Evolutionary conservation across 2,797 vertebrate species (phyloP).

Genomic region (Carduelis carduelis): DNA sequence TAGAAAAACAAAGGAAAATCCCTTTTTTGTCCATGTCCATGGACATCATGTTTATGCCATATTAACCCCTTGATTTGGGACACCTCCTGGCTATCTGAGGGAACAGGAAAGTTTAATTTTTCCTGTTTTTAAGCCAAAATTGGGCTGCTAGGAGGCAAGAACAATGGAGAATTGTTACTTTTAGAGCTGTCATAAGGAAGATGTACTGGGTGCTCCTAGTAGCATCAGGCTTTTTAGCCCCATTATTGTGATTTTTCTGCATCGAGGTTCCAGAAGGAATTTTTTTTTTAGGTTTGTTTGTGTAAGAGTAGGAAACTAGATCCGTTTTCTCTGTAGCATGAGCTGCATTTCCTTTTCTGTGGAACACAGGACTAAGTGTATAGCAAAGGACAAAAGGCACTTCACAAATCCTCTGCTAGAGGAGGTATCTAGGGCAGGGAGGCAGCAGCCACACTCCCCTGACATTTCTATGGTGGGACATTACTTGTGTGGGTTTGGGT

Average conservation of each 20-base stretch:
- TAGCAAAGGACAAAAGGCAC: background rate
- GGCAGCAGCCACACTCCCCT: background rate
- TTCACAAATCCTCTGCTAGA: background rate
- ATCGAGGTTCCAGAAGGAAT: background rate
- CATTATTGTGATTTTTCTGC: background rate
- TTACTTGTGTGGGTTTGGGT: background rate
- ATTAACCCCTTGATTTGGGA: background rate
- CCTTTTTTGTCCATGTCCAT: fast-evolving
- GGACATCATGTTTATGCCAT: background rate
- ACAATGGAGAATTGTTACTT: background rate
- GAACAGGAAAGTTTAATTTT: background rate
- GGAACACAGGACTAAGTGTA: background rate
- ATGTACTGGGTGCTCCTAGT: fast-evolving
- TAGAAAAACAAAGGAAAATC: background rate
- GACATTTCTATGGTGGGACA: background rate
- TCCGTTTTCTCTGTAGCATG: background rate
- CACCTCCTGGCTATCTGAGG: background rate
- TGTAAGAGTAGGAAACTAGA: background rate
- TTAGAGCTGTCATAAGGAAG: background rate
- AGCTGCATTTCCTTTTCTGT: background rate
- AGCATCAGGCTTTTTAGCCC: background rate
- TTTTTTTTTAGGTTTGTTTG: background rate
- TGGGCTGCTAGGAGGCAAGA: background rate
- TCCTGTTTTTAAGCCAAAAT: background rate
- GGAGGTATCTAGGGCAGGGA: background rate